These are phyloP conservation scores for Nomada goodeniana DNA, from an alignment of 2,888 invertebrate species.

Conservation along the genomic window DNA sequence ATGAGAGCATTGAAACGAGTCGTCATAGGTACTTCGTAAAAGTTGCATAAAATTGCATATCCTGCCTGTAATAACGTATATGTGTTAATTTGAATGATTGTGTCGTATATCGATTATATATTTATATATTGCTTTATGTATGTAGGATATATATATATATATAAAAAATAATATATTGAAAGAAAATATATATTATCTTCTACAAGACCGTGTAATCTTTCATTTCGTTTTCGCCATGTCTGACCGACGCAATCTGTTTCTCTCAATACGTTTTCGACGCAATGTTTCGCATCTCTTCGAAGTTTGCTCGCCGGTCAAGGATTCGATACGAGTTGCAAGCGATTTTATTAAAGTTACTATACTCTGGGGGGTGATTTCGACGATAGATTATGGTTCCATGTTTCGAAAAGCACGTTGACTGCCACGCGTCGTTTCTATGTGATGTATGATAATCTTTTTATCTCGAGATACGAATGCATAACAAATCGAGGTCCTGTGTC, in stretches of 20 bases:
- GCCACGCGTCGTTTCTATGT: not conserved
- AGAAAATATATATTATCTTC: slow-evolving; percentile 75
- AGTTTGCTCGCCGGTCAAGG: not conserved
- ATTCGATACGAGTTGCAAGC: slow-evolving; percentile 8
- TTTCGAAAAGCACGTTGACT: slow-evolving; percentile 1
- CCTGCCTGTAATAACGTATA: slow-evolving; percentile 73
- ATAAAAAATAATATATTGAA: slow-evolving; percentile 70
- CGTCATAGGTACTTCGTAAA: slow-evolving; percentile 68
- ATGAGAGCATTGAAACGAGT: slow-evolving; percentile 45
- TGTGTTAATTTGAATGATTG: slow-evolving; percentile 72
- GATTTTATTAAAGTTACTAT: not conserved
- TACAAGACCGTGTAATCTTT: slow-evolving; percentile 70
- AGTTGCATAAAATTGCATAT: slow-evolving; percentile 73
- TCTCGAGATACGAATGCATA: not conserved
- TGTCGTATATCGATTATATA: slow-evolving; percentile 74
- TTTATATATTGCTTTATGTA: slow-evolving; percentile 75
- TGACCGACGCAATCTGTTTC: slow-evolving; percentile 63
- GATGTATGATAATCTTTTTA: not conserved
- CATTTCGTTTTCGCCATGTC: slow-evolving; percentile 55
- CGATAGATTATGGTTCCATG: not conserved
- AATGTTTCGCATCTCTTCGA: slow-evolving; percentile 6
- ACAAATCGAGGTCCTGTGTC: not conserved
- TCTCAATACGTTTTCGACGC: slow-evolving; percentile 40
- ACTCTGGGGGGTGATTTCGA: not conserved
- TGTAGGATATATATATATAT: slow-evolving; percentile 65